These are phyloP conservation scores for Lophius piscatorius DNA, from an alignment of 2,113 vertebrate genomes.

Conservation along the genomic window DNA sequence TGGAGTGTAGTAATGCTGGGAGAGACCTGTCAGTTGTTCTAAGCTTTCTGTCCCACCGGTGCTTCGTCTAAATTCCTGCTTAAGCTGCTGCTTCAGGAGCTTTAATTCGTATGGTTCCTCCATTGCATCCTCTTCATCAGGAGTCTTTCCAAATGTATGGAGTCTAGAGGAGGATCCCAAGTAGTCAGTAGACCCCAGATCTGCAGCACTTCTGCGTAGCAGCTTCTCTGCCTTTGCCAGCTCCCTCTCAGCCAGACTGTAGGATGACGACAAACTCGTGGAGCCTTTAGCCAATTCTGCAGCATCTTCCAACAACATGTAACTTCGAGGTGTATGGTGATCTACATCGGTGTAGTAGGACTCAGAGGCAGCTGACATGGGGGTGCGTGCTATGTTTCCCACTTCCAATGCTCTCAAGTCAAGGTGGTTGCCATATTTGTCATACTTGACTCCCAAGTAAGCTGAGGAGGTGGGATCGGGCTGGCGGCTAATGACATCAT, in stretches of 20 bases:
- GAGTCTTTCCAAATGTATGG: slow-evolving; percentile 91
- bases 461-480: slow-evolving; percentile 88
- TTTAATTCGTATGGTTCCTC: slow-evolving; percentile 98
- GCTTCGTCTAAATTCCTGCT: slow-evolving; percentile 97
- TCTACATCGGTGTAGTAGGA: slow-evolving; percentile 96
- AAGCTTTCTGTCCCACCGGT: slow-evolving; percentile 90
- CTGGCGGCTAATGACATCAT: slow-evolving; percentile 92
- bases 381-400: slow-evolving; percentile 89
- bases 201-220: slow-evolving; percentile 85
- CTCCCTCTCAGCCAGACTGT: slow-evolving; percentile 93
- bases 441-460: slow-evolving; percentile 91
- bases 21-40: slow-evolving; percentile 90
- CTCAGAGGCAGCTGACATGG: slow-evolving; percentile 94
- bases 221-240: slow-evolving; percentile 93
- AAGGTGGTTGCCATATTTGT: slow-evolving; percentile 92
- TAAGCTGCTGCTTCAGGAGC: slow-evolving; percentile 97
- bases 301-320: slow-evolving; percentile 94
- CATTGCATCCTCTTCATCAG: slow-evolving; percentile 97
- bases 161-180: slow-evolving; percentile 89
- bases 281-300: slow-evolving; percentile 92
- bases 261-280: slow-evolving; percentile 85
- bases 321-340: slow-evolving; percentile 90
- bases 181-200: slow-evolving; percentile 90
- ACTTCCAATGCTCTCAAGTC: slow-evolving; percentile 92
- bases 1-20: slow-evolving; percentile 92